Base-by-base conservation (phyloP, 2,797 vertebrate genomes). In the Coluber constrictor region DNA sequence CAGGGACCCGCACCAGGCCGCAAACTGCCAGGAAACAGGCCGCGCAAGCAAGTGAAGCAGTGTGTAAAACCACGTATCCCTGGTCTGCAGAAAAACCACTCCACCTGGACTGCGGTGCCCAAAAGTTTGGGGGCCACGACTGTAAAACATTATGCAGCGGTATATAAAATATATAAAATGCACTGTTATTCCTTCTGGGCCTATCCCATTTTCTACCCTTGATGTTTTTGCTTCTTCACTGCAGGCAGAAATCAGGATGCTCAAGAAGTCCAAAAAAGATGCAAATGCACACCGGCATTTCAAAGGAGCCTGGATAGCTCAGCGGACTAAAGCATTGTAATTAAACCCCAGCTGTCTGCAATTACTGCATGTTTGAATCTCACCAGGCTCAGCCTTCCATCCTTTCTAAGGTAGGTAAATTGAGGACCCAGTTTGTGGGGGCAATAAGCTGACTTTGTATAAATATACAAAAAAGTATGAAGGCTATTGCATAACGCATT, bases 31-130 rank as follows among this genome's bases (percentile, higher is more conserved):
- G n/a, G n/a, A 70, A 70, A n/a, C 0, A n/a, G n/a, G 15, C 15
- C 7, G 5, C 16, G 0, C 66, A 70, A 70, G n/a, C 66, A 32
- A 70, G n/a, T 15, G 1, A 16, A 32, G 13, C n/a, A 70, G n/a
- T 16, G 15, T 15, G 3, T 3, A 5, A 70, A 70, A 70, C 2
- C 25, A 63, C 1, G 2, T 6, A 2, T n/a, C 15, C 11, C 5
- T 2, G 66, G n/a, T 32, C n/a, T 15, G 16, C 15, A 3, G 66
- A 32, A 8, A 70, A 70, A 70, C 2, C 66, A 70, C n/a, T n/a
- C 12, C 12, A 4, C 4, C 1, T 0, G 3, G 66, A n/a, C 6
- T 2, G 6, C 2, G 0, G n/a, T 0, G 0, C 15, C 66, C 66
- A 16, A 70, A 70, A 3, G 15, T 0, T 32, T 70, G 5, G 66